These are phyloP conservation scores for Paelopatides confundens DNA, from an alignment of 53 echinoderm and acorn worm genomes.

Conservation along the genomic window DNA sequence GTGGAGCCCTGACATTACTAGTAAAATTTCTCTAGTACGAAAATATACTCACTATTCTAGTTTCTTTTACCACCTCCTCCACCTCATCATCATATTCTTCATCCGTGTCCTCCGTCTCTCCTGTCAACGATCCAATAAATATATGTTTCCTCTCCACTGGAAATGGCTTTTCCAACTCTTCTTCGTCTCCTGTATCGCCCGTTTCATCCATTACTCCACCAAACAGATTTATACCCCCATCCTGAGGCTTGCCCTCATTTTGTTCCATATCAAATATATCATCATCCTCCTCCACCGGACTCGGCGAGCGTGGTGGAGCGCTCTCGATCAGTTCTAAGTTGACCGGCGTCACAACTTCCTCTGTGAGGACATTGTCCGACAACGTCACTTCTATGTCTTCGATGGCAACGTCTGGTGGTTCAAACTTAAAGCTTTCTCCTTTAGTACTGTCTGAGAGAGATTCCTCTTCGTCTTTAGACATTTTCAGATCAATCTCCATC, in stretches of 20 bases:
- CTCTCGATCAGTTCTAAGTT: neutral
- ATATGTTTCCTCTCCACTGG: conserved; percentile 8
- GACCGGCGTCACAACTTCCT: conserved; percentile 12
- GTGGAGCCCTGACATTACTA: too few relatives aligned
- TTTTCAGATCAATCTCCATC: neutral
- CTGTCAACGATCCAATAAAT: neutral
- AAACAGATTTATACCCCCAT: neutral
- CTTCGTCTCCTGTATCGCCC: neutral
- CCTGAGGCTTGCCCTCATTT: neutral
- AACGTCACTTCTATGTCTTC: conserved; percentile 27
- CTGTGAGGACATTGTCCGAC: conserved; percentile 1
- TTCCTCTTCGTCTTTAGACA: neutral
- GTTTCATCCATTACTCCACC: neutral
- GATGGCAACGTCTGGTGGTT: neutral
- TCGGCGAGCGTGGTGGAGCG: neutral
- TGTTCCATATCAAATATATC: neutral
- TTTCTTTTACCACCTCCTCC: neutral
- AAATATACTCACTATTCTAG: neutral
- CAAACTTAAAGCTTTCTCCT: neutral
- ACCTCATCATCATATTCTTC: neutral
- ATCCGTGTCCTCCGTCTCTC: conserved; percentile 4
- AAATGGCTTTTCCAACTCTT: neutral
- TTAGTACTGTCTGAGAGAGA: conserved; percentile 8
- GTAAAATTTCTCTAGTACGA: too few relatives aligned
- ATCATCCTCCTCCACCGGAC: neutral